Evolutionary conservation across 2,113 vertebrate species (phyloP), one percentile per base, ranked within the genome.

Genomic region (Elaphurus davidianus): DNA sequence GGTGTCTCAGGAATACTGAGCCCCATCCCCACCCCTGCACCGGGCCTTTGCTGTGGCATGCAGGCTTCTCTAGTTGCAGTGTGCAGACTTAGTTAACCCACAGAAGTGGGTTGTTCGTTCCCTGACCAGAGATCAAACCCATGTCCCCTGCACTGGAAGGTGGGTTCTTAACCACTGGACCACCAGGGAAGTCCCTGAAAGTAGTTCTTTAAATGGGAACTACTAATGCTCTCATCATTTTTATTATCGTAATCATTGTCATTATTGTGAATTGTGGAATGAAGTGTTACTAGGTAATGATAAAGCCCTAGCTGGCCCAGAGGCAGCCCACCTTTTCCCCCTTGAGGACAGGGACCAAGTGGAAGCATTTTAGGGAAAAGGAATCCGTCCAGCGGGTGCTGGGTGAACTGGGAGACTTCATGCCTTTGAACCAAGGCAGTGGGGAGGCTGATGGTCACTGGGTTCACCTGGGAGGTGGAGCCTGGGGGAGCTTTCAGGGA

Each of bases 371-470:
- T 8, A 8, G 5, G 50, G 36, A 84, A 40, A 67, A 17, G 1
- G 4, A 52, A 23, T 16, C 83, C 40, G 5, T 13, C 67, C 21
- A 2, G 4, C 0, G 0, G 1, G 28, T 27, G 54, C 54, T 0
- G 1, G 45, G 36, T 21, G 62, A 57, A 3, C 21, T 59, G 40
- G 74, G n/a, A 23, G 47, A 19, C 57, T 30, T 27, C 2, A 3
- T 9, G 64, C 45, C 40, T 30, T 36, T 2, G 8, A 30, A 11
- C 27, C 64, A 17, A 5, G 81, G 54, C 47, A 17, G 17, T 9
- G 10, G 14, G 60, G 60, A 33, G 14, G 11, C 3, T 3, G 25
- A 2, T 0, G 4, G 59, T 54, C 47, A 2, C 45, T 3, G 33
- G 28, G 27, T 11, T 60, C 60, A 16, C 60, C 23, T 23, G 40